phyloP scores from a whole-genome alignment of 2,888 invertebrate species.

The Ametastegia equiseti region DNA sequence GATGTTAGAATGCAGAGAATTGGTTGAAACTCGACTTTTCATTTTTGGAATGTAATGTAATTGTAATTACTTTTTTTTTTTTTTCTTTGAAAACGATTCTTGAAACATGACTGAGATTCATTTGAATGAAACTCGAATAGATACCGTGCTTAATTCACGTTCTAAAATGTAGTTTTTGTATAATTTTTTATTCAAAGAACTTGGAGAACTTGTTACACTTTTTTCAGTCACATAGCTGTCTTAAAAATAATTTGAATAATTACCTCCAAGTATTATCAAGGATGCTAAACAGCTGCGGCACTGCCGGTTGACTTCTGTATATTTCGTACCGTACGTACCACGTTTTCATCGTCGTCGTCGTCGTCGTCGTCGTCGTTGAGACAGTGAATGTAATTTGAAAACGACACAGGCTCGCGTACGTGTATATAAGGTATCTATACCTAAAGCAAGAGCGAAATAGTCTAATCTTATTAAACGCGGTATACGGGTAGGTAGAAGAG shows the following conservation, averaged over 20 bases:
- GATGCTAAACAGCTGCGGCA: constrained; percentile 69
- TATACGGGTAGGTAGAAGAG: not conserved
- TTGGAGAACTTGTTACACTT: not conserved
- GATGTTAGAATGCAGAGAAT: no score
- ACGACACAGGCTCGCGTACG: not conserved
- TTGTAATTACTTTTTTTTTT: no score
- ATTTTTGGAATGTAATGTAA: no score
- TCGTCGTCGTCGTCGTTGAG: constrained; percentile 35
- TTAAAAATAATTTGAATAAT: constrained; percentile 69
- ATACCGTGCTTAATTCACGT: no score
- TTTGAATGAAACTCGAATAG: no score
- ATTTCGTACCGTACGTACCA: constrained; percentile 52
- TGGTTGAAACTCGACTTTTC: no score
- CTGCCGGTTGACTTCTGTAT: not conserved
- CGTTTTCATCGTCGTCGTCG: constrained; percentile 54
- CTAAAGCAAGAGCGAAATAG: not conserved
- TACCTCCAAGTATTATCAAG: constrained; percentile 63
- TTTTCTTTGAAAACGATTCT: no score
- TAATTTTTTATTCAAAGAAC: not conserved
- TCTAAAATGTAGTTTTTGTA: no score
- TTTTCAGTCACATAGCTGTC: constrained; percentile 52
- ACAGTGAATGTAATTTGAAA: constrained; percentile 57
- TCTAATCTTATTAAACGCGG: constrained; percentile 36
- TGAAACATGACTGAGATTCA: no score
- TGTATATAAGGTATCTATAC: not conserved